A percentile compares a stretch with the other conserved stretches of the same genome.
phyloP scores from a whole-genome alignment of 1,140 invertebrate species.

The Brachionus asplanchnoidis region DNA sequence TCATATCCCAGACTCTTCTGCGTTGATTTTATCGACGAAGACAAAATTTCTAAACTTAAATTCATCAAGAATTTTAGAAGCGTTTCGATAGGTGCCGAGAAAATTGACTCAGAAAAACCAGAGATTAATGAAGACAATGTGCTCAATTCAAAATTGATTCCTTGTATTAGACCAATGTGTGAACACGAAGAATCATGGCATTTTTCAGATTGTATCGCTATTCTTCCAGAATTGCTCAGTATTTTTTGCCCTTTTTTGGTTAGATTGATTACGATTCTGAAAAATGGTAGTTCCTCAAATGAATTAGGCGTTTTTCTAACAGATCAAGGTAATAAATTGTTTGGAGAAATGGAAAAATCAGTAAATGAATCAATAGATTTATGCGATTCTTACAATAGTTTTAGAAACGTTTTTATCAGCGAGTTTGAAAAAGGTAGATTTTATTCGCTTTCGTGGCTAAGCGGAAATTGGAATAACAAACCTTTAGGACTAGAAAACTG shows the following conservation, averaged over 20 bases:
- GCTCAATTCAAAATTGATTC: neutral
- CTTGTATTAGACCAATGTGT: conserved; percentile 47
- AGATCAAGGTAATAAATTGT: neutral
- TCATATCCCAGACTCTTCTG: conserved; percentile 32
- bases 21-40: neutral
- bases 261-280: conserved; percentile 15
- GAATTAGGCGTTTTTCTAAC: neutral
- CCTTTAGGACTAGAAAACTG: conserved; percentile 42
- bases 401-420: neutral
- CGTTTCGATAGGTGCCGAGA: neutral
- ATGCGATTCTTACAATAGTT: neutral
- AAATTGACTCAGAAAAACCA: neutral
- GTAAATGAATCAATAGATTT: neutral
- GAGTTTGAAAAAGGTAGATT: neutral
- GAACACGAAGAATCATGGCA: conserved; percentile 48
- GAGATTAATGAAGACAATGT: neutral
- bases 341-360: conserved; percentile 11
- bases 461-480: neutral
- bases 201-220: neutral
- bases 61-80: neutral
- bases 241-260: neutral
- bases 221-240: neutral
- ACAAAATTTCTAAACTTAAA: neutral
- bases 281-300: neutral
- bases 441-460: neutral